Conservation (phyloP, 2,797 vertebrate genomes). For the Pogonophryne albipinna region DNA sequence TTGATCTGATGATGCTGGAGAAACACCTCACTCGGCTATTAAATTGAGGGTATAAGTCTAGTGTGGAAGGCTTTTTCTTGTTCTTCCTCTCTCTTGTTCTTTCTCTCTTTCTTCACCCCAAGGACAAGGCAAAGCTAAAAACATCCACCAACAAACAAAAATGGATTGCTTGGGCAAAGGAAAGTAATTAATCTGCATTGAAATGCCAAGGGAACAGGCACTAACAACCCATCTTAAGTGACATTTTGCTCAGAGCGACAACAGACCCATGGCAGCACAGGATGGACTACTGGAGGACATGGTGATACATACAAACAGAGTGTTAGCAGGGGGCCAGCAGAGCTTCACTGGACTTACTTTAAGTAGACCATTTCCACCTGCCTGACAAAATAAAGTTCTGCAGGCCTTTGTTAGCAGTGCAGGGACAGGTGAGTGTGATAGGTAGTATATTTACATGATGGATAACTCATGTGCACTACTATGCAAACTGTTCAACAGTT, state of each 20-base stretch:
- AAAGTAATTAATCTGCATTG: slow-evolving; percentile 91
- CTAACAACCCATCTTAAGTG: slow-evolving; percentile 72
- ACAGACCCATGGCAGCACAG: slow-evolving; percentile 57
- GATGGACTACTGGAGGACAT: slow-evolving; percentile 61
- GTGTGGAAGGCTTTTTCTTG: slow-evolving; percentile 75
- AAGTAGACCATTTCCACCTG: slow-evolving; percentile 4
- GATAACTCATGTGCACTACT: background rate
- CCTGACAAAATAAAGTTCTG: slow-evolving; percentile 2
- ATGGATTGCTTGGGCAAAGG: slow-evolving; percentile 84
- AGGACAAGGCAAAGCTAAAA: slow-evolving; percentile 89
- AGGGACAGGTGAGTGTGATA: background rate
- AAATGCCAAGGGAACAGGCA: slow-evolving; percentile 77
- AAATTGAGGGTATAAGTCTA: slow-evolving; percentile 99
- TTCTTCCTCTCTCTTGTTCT: slow-evolving; percentile 50
- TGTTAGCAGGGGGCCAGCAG: slow-evolving; percentile 26
- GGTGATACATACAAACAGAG: slow-evolving; percentile 61
- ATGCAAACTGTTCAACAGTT: slow-evolving; percentile 4
- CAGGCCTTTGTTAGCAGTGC: background rate
- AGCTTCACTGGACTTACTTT: slow-evolving; percentile 16
- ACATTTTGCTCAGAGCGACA: slow-evolving; percentile 69
- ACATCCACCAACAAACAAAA: slow-evolving; percentile 91
- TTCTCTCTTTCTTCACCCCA: slow-evolving; percentile 84
- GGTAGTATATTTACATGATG: background rate
- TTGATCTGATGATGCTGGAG: slow-evolving; percentile 99
- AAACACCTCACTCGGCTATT: slow-evolving; percentile 99